phyloP scores from a whole-genome alignment of 2,888 invertebrate genomes.

The Sclerodermus sp. region DNA sequence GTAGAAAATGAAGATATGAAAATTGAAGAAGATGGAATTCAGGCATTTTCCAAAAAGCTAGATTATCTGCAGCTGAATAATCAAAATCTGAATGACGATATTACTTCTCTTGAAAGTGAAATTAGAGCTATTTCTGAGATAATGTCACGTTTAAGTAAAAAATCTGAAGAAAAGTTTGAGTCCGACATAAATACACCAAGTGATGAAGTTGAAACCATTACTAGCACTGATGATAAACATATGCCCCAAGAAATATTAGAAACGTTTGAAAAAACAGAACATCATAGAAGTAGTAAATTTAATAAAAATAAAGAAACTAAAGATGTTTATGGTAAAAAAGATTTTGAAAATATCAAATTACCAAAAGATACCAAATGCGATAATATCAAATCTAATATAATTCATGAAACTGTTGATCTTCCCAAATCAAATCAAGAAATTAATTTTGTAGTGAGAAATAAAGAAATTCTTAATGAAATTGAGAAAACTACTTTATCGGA shows the following conservation, averaged over 20 bases:
- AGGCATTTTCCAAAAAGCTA: slow-evolving; percentile 35
- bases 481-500: slow-evolving; percentile 49
- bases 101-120: slow-evolving; percentile 49
- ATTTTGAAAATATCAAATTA: slow-evolving; percentile 2
- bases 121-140: slow-evolving; percentile 49
- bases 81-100: slow-evolving; percentile 49
- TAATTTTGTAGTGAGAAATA: slow-evolving; percentile 45
- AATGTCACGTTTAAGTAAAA: slow-evolving; percentile 49
- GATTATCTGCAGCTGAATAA: slow-evolving; percentile 45
- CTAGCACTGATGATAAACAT: slow-evolving; percentile 19
- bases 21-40: slow-evolving; percentile 18
- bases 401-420: slow-evolving; percentile 16
- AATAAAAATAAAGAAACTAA: slow-evolving; percentile 4
- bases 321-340: no score
- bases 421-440: slow-evolving; percentile 31
- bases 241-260: slow-evolving; percentile 45
- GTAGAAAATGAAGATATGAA: no score
- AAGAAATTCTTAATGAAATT: slow-evolving; percentile 45
- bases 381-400: slow-evolving; percentile 24
- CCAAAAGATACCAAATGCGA: slow-evolving; percentile 9
- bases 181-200: slow-evolving; percentile 3
- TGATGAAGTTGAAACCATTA: background rate
- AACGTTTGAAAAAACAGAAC: slow-evolving; percentile 22
- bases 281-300: slow-evolving; percentile 6
- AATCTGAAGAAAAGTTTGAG: slow-evolving; percentile 29